Evolutionary conservation across 2,888 invertebrate species (phyloP).

Genomic region (Spodoptera exigua): DNA sequence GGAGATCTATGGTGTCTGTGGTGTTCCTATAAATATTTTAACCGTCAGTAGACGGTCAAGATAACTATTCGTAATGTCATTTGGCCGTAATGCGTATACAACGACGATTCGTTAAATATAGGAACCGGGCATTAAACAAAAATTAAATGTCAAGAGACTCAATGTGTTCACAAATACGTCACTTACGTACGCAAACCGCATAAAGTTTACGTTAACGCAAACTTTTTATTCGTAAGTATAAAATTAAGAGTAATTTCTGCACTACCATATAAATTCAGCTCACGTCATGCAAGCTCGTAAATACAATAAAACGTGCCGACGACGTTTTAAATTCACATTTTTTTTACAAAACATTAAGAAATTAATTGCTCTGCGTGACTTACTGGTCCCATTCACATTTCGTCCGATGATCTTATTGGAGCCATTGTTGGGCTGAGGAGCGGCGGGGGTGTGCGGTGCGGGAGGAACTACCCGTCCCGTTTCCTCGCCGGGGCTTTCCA

Average conservation of each 20-base stretch:
- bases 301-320: slow-evolving; percentile 33
- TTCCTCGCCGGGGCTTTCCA: slow-evolving; percentile 87
- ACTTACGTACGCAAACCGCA: not conserved
- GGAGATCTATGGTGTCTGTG: no score
- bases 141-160: no score
- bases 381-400: slow-evolving; percentile 91
- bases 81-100: no score
- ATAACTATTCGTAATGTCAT: no score
- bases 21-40: no score
- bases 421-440: slow-evolving; percentile 85
- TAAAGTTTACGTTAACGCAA: slow-evolving; percentile 15
- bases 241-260: slow-evolving; percentile 27
- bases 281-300: slow-evolving; percentile 21
- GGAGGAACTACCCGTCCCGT: slow-evolving; percentile 81
- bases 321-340: slow-evolving; percentile 34
- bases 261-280: slow-evolving; percentile 20
- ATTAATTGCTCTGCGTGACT: slow-evolving; percentile 76
- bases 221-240: slow-evolving; percentile 13
- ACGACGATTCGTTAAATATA: no score
- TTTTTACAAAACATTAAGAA: slow-evolving; percentile 51
- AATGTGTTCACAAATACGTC: not conserved
- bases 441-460: slow-evolving; percentile 82
- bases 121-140: no score
- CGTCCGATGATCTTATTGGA: slow-evolving; percentile 91
- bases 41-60: no score